Base-by-base conservation (phyloP, 2,113 vertebrate species). In the Ameiurus melas region DNA sequence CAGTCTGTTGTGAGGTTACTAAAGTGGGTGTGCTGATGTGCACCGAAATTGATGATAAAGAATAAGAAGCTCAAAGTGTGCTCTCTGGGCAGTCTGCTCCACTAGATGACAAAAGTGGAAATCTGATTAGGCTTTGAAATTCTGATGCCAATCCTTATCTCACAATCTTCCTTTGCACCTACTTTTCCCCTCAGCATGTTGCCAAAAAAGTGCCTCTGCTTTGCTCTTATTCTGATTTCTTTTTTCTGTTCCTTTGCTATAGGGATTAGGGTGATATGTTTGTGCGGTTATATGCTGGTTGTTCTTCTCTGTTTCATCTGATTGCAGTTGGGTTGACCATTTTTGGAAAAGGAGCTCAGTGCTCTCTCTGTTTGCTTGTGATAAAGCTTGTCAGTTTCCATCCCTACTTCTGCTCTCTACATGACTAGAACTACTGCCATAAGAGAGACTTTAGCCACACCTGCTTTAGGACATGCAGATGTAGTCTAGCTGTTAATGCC, bases 1-100 rank as follows among this genome's bases (percentile, higher is more conserved):
- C 47, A 58, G 58, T 85, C 71, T 36, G 79, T 51, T 82, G 51
- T 71, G 71, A 87, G 79, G 79, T 83, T 60, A 75, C 66, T 83
- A 73, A 85, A 79, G 57, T 87, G 86, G 36, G 86, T 75, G 80
- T 83, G 80, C 82, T 88, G 79, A 87, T 83, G 73, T 55, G 17
- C 51, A 51, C 47, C n/a, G 43, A 43, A 75, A 88, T 85, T 85
- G 83, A 85, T 88, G 64, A 68, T 58, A 84, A 88, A 84, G 58
- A 43, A 84, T 78, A 84, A 62, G 70, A 60, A 83, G 39, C 80
- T 83, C 27, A 83, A 75, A 75, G 86, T 83, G 43, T 58, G 36
- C 70, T 84, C 86, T 57, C 62, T 60, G 66, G 25, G 71, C n/a
- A 55, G 51, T 83, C 78, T 82, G 78, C 79, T 60, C n/a, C 64